A percentile compares a stretch with the other conserved stretches of the same genome.
Evolutionary conservation across 2,797 vertebrate genomes (phyloP).

Genomic region (Gobio occitaniae): DNA sequence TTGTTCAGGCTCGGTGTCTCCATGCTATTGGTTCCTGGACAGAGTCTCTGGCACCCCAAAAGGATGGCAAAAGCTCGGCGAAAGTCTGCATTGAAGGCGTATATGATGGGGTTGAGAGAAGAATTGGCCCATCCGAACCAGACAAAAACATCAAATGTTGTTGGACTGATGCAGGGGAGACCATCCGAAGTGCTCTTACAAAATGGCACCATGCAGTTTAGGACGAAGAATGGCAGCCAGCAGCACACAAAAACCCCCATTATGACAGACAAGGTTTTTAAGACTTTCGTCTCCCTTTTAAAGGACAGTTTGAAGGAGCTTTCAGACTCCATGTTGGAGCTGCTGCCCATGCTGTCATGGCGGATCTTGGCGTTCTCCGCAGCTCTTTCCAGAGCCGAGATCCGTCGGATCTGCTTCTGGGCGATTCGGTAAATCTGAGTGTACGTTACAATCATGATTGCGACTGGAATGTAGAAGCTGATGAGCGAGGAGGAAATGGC

Average conservation of each 20-base stretch:
- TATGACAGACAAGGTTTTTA: constrained; percentile 97
- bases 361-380: constrained; percentile 95
- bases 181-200: constrained; percentile 81
- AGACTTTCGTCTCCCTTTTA: constrained; percentile 96
- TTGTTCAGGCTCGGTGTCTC: constrained; percentile 96
- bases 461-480: constrained; percentile 98
- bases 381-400: constrained; percentile 94
- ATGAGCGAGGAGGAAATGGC: constrained; percentile 98
- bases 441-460: constrained; percentile 98
- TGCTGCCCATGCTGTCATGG: constrained; percentile 86
- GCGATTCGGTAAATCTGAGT: constrained; percentile 98
- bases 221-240: constrained; percentile 96
- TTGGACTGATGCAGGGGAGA: constrained; percentile 92
- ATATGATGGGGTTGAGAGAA: constrained; percentile 98
- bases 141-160: constrained; percentile 95
- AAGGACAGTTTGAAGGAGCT: constrained; percentile 97
- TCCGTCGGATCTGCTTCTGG: constrained; percentile 94
- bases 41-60: constrained; percentile 93
- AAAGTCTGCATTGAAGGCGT: constrained; percentile 98
- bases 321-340: constrained; percentile 87
- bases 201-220: constrained; percentile 99
- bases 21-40: constrained; percentile 87
- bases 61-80: constrained; percentile 96
- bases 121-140: constrained; percentile 99
- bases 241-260: constrained; percentile 99